Base-by-base conservation (phyloP, 2,797 vertebrate species). In the Dallia pectoralis region DNA sequence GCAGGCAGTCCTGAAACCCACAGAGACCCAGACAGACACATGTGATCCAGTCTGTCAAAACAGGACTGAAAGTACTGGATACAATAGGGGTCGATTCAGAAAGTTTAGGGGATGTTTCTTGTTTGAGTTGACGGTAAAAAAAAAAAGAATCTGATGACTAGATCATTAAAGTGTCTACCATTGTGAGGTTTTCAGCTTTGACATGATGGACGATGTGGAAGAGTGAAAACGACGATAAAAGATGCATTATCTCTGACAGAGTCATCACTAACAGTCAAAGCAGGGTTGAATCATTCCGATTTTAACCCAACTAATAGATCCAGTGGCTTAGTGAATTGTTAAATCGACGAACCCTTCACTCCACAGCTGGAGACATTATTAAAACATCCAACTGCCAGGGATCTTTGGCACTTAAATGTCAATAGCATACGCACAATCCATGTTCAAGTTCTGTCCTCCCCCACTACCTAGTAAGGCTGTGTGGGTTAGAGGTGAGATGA, bases 401-500 rank as follows among this genome's bases (percentile, higher is more conserved):
- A 18, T 14, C 14, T 67, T 25, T 3, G 18, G 22, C 48, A 56
- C 18, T 59, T 18, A 62, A 71, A 68, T 56, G n/a, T 59, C 70
- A 33, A 51, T 76, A 40, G 76, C 77, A 85, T 44, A 25, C 32
- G 36, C 73, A 76, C 40, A 74, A 75, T 77, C 74, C 51, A 74
- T 68, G 29, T 32, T 68, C 9, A 4, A 30, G 70, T 72, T 78
- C 72, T 79, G 81, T 71, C 69, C 75, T 84, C 81, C 82, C 82
- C 82, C 79, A 82, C 56, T 29, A 74, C 81, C 69, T 78, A 77
- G 74, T 36, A 25, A 47, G 69, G 76, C 82, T 69, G 75, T 51
- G 25, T 71, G 33, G 33, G 72, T 80, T 79, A 80, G 73, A 86
- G 74, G 70, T n/a, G n/a, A n/a, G n/a, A n/a, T n/a, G n/a, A n/a